Base-by-base conservation (phyloP, 2,797 vertebrate genomes). In the Mycteria americana region DNA sequence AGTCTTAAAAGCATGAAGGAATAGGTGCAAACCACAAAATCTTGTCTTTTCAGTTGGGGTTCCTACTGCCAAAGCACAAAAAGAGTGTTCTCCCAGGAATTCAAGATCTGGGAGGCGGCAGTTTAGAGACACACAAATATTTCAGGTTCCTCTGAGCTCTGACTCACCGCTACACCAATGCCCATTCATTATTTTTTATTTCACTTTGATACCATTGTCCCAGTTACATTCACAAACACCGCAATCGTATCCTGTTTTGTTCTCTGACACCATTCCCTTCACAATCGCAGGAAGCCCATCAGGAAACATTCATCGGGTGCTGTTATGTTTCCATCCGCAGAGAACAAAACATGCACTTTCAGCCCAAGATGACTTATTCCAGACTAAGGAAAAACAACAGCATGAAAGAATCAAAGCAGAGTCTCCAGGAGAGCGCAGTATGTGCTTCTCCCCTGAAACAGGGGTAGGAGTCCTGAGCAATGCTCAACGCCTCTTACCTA, bases 191-290 rank as follows among this genome's bases (percentile, higher is more conserved):
- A 95, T 94, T 96, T 94, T 94, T 94, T 24, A 96, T 95, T 95
- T 92, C 91, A 21, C 92, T 89, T 83, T 81, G 94, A 95, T 89
- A 90, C 85, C 41, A 65, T 93, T 95, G 86, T 91, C 95, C 93
- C 85, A 3, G 37, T n/a, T 69, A 80, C 95, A 90, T 93, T 96
- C 96, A 95, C 95, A 96, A 93, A 81, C 60, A 91, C 90, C 8
- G 30, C 92, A 14, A n/a, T 41, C 15, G 81, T 96, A 97, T 97
- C 97, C 97, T 97, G 97, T 97, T 97, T 97, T 97, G 95, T 93
- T 97, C 96, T 75, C 95, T 91, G 95, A 95, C 95, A 95, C 95
- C 92, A 68, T 97, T 98, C 94, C 94, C 82, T 37, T 91, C 94
- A 97, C 92, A 97, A 97, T 98, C 75, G 33, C 92, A 91, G 95